phyloP scores from a whole-genome alignment of 2,888 invertebrate genomes.

The Actias luna region DNA sequence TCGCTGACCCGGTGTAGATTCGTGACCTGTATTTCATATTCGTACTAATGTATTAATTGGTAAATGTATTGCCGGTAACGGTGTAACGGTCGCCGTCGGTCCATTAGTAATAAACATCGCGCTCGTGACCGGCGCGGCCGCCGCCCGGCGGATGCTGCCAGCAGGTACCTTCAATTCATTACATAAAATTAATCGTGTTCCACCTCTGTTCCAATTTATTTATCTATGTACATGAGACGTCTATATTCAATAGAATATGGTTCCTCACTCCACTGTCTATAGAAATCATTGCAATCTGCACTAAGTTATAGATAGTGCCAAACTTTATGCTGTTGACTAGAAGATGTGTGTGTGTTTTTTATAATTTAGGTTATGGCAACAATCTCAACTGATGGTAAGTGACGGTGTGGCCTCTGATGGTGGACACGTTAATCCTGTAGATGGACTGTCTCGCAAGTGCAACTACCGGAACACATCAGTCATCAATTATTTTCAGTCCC shows the following conservation, averaged over 20 bases:
- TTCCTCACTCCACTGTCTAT: background rate
- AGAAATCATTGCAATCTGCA: background rate
- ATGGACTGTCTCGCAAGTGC: no score
- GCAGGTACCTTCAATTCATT: background rate
- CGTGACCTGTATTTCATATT: background rate
- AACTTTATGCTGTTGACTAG: no score
- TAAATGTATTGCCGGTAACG: conserved; percentile 5
- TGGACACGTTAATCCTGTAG: no score
- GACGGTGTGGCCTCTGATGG: no score
- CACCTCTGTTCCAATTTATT: background rate
- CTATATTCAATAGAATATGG: background rate
- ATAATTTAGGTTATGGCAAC: no score
- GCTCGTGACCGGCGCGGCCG: conserved; percentile 15
- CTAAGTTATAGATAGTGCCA: background rate
- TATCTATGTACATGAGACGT: background rate
- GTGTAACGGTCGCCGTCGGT: conserved; percentile 14
- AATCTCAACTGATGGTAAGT: no score
- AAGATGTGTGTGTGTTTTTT: no score
- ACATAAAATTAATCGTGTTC: background rate
- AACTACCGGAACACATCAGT: no score
- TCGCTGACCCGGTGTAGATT: background rate
- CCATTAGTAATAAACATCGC: conserved; percentile 24
- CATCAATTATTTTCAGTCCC: no score
- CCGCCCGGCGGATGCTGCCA: background rate
- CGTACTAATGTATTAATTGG: conserved; percentile 8